phyloP scores from a whole-genome alignment of 2,113 vertebrate genomes.

The Athene cunicularia region DNA sequence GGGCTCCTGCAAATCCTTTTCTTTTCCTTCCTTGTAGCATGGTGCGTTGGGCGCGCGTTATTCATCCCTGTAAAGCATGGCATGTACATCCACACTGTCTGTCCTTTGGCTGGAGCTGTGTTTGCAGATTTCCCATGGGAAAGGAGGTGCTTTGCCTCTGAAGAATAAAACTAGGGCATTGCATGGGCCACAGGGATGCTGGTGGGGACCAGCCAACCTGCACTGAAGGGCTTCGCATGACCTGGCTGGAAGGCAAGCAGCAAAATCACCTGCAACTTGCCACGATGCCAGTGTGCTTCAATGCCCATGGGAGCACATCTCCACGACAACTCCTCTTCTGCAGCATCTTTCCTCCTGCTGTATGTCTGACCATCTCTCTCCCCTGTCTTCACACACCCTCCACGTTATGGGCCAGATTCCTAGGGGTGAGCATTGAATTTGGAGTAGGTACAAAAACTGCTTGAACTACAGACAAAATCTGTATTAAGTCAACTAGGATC shows the following conservation, averaged over 20 bases:
- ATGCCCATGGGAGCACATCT: background rate
- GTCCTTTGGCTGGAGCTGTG: conserved; percentile 11
- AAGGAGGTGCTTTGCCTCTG: background rate
- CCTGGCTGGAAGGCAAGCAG: background rate
- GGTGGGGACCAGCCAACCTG: background rate
- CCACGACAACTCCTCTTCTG: background rate
- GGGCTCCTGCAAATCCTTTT: conserved; percentile 36
- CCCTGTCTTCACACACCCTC: background rate
- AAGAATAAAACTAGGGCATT: background rate
- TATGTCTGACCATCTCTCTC: background rate
- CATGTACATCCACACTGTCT: rapidly evolving
- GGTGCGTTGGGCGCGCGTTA: background rate
- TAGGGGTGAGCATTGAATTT: background rate
- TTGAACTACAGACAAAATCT: background rate
- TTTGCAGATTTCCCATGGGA: conserved; percentile 24
- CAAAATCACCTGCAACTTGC: background rate
- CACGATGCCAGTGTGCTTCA: background rate
- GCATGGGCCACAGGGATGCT: background rate
- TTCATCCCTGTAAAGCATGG: background rate
- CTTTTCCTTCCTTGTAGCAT: background rate
- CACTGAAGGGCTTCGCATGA: background rate
- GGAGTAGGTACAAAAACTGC: background rate
- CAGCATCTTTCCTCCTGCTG: background rate
- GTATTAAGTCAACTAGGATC: background rate
- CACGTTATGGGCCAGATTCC: background rate